phyloP scores from a whole-genome alignment of 2,888 invertebrate species.

The Leptopilina syphax region DNA sequence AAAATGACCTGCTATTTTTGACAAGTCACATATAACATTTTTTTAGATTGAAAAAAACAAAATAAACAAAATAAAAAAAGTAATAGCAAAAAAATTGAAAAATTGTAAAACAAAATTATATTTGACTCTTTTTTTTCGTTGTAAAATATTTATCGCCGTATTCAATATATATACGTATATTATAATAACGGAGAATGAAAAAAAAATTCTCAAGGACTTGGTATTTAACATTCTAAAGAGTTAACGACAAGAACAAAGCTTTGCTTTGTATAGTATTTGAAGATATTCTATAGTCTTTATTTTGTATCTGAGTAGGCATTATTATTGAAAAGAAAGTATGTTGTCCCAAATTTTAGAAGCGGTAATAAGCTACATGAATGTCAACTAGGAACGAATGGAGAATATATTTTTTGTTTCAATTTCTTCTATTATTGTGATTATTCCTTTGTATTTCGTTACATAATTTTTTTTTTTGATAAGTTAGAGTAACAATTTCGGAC shows the following conservation, averaged over 20 bases:
- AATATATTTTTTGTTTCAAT: not conserved
- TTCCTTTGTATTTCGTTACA: too few species aligned
- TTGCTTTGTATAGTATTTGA: not conserved
- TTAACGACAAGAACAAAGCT: slow-evolving; percentile 26
- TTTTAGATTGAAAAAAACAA: too few species aligned
- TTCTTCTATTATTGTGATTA: too few species aligned
- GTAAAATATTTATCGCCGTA: not conserved
- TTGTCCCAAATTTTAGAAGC: slow-evolving; percentile 12
- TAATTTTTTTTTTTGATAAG: too few species aligned
- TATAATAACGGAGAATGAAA: not conserved
- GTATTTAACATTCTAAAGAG: slow-evolving; percentile 28
- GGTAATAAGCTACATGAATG: not conserved
- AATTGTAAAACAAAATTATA: not conserved
- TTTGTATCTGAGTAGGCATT: slow-evolving; percentile 25
- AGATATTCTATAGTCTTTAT: slow-evolving; percentile 9
- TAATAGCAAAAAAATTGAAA: too few species aligned
- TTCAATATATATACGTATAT: not conserved
- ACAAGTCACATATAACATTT: too few species aligned
- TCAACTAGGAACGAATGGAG: not conserved
- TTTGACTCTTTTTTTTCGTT: not conserved
- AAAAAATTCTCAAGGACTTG: slow-evolving; percentile 12
- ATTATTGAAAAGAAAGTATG: slow-evolving; percentile 31
- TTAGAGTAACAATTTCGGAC: too few species aligned
- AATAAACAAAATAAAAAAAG: too few species aligned
- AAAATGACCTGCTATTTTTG: too few species aligned